Conservation (phyloP, 2,797 vertebrate species). For the Esox lucius region DNA sequence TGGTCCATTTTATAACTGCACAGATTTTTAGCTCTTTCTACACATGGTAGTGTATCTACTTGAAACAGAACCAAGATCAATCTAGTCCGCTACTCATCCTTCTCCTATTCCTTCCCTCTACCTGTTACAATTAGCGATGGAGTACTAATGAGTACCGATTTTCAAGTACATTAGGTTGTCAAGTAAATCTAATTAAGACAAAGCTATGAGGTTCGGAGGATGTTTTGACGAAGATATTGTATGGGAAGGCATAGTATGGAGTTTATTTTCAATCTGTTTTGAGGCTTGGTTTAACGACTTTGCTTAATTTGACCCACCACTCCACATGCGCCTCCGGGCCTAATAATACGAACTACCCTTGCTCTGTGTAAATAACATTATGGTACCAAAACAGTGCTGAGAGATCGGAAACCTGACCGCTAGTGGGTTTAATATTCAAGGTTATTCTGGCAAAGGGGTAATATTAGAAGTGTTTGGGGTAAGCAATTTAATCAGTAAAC, state of each 20-base stretch:
- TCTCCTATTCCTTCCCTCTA: not conserved
- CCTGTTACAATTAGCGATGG: not conserved
- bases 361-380: conserved; percentile 8
- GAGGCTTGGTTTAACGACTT: not conserved
- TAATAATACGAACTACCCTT: not conserved
- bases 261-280: too few species aligned
- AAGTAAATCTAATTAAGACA: not conserved
- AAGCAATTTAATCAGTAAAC: conserved; percentile 33
- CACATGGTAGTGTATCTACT: not conserved
- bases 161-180: not conserved
- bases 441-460: conserved; percentile 6
- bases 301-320: not conserved
- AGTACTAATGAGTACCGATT: not conserved
- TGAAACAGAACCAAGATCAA: conserved; percentile 4
- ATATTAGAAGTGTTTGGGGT: conserved; percentile 24
- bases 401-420: conserved; percentile 8
- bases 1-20: conserved; percentile 3
- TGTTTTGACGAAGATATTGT: not conserved
- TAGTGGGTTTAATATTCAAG: conserved; percentile 16
- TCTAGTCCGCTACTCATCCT: not conserved
- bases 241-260: not conserved
- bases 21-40: not conserved
- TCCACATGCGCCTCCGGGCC: not conserved
- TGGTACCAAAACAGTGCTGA: conserved; percentile 1
- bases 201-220: not conserved